Base-by-base conservation (phyloP, 2,113 vertebrate species). In the Ranitomeya imitator region DNA sequence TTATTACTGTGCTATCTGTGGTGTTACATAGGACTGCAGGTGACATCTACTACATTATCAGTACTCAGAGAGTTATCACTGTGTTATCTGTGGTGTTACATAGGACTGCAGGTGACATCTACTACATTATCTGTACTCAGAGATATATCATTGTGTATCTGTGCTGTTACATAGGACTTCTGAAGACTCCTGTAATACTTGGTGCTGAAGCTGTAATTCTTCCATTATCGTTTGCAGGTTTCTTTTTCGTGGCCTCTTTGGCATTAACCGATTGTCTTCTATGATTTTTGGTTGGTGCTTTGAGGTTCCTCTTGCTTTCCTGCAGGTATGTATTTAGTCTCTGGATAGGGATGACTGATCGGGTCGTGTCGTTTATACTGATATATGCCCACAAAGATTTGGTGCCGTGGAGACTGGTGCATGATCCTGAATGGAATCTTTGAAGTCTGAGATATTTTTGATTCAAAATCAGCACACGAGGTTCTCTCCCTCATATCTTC, bases 261-360 rank as follows among this genome's bases (percentile, higher is more conserved):
- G 19, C 76, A 79, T 55, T 26, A 54, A 71, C 9, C 18, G 19
- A 12, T 54, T 23, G 16, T 13, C 19, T 85, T 26, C 26, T 73
- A 26, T 31, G 69, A 37, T 73, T 73, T 74, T 74, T 6, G 71
- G 71, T 31, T 1, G 71, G 18, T 7, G 71, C 26, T 88, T 88
- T 55, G 51, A 65, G n/a, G 52, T 45, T 82, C 15, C 16, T 12
- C 59, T 77, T 21, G 14, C 19, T 61, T 76, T 77, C 67, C 80
- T 63, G 7, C 7, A 54, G 67, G 55, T 69, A 45, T 83, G 60
- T 61, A 71, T 88, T 83, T 83, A 83, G 77, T 83, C 67, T 77
- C 57, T 52, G 52, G 60, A 16, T 26, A 61, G 86, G 26, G 26
- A 82, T 88, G 71, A 88, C 61, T 74, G 59, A 31, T 79, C 63